Evolutionary conservation across 2,888 invertebrate genomes (phyloP), one percentile per base, ranked within the genome.

Genomic region (Harpalus rufipes): DNA sequence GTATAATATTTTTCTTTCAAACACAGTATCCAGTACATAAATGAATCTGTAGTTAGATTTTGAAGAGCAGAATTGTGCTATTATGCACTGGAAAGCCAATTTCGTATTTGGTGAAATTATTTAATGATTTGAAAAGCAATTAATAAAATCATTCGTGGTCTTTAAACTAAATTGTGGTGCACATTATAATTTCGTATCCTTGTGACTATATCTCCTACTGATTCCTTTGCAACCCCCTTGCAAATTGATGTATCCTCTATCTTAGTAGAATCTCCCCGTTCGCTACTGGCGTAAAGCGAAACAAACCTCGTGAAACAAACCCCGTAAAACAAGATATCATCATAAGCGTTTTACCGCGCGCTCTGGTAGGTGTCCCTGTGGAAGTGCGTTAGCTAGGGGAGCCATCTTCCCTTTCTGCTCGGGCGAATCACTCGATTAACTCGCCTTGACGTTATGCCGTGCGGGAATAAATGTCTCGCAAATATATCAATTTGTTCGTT

Each of bases 401-500:
- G 72, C n/a, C 51, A 72, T 72, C 41, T 63, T 63, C 63, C 63
- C 63, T 12, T 63, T 63, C 63, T 25, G 25, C 21, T 63, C 63
- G 63, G 63, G 14, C 51, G 74, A 74, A 74, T 74, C 74, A 74
- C 74, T 74, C 74, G 74, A 74, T 74, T 74, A 74, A 74, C 74
- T 74, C 74, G 74, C 74, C 56, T 18, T 74, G 74, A 74, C 74
- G 56, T 74, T 74, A 74, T 39, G 74, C 56, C 74, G 74, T 51
- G 74, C 74, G 74, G 74, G 74, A 74, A 74, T 74, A 74, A 74
- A 74, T 74, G 74, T 74, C 56, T 74, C 51, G 56, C 74, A 74
- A 74, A 74, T 74, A 74, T 74, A 74, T 74, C 74, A 74, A 74
- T 74, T 74, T 74, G 74, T 41, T 74, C 74, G 51, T 41, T 41